phyloP scores from a whole-genome alignment of 2,888 invertebrate species.

The Sesia bembeciformis region DNA sequence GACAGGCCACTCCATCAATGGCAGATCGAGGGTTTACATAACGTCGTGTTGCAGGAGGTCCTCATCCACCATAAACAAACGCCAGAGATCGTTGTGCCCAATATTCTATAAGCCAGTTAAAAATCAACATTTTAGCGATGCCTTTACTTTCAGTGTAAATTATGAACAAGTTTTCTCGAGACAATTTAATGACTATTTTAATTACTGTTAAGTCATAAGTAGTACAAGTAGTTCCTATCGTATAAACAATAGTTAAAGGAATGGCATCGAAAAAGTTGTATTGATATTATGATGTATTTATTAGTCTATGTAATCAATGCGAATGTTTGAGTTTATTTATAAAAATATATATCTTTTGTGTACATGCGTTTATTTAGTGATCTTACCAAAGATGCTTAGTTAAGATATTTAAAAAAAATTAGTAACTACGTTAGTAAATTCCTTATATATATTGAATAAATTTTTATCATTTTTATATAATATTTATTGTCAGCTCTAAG shows the following conservation, averaged over 20 bases:
- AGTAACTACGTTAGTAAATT: too few relatives aligned
- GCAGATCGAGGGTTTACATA: slow-evolving; percentile 44
- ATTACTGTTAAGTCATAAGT: background rate
- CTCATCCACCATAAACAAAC: slow-evolving; percentile 67
- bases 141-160: background rate
- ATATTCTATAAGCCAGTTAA: slow-evolving; percentile 9
- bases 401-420: background rate
- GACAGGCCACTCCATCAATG: slow-evolving; percentile 63
- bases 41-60: slow-evolving; percentile 66
- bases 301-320: slow-evolving; percentile 8
- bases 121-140: background rate
- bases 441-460: background rate
- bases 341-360: slow-evolving; percentile 1
- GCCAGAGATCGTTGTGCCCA: slow-evolving; percentile 38
- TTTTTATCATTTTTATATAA: background rate
- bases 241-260: background rate
- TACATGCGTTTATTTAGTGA: background rate
- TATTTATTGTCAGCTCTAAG: background rate
- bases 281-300: slow-evolving; percentile 3
- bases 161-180: background rate
- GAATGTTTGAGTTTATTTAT: slow-evolving; percentile 5
- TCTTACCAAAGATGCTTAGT: background rate
- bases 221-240: background rate
- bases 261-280: background rate
- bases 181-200: background rate